Conservation (phyloP, 2,113 vertebrate genomes). For the Callionymus lyra region DNA sequence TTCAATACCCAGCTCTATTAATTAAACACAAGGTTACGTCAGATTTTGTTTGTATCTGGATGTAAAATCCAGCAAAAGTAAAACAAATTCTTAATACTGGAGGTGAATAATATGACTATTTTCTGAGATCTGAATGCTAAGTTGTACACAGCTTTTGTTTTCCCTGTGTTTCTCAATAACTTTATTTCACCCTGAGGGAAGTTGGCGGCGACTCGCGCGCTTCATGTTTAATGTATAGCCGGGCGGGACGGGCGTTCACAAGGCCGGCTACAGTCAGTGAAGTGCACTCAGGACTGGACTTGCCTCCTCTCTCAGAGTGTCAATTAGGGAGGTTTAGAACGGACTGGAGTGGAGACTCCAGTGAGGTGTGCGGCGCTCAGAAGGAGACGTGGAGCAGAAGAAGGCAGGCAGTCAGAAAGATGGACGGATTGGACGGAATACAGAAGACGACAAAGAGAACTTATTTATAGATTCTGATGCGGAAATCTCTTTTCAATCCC, state of each 20-base stretch:
- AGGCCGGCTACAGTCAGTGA: conserved; percentile 40
- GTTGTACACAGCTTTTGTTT: no score
- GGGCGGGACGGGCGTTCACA: conserved; percentile 37
- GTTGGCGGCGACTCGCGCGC: conserved; percentile 10
- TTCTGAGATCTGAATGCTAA: no score
- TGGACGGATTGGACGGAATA: conserved; percentile 7
- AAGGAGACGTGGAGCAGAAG: conserved; percentile 19
- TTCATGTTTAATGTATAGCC: conserved; percentile 20
- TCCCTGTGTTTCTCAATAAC: conserved; percentile 4
- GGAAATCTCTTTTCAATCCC: conserved; percentile 27
- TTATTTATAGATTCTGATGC: conserved; percentile 52
- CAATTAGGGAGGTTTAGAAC: conserved; percentile 57
- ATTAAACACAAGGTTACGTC: no score
- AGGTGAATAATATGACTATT: no score
- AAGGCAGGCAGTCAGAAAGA: conserved; percentile 8
- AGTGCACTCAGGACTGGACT: conserved; percentile 52
- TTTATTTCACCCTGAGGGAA: conserved; percentile 28
- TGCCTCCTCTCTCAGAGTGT: conserved; percentile 43
- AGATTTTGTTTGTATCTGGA: no score
- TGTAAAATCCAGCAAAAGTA: no score
- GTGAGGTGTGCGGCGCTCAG: conserved; percentile 42
- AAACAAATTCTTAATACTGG: no score
- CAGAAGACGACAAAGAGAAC: conserved; percentile 30
- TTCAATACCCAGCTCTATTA: no score
- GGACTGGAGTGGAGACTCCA: conserved; percentile 49